Percentiles rank a stretch among this genome's conserved stretches.
phyloP scores from a whole-genome alignment of 2,113 vertebrate species.

The Anoplopoma fimbria region DNA sequence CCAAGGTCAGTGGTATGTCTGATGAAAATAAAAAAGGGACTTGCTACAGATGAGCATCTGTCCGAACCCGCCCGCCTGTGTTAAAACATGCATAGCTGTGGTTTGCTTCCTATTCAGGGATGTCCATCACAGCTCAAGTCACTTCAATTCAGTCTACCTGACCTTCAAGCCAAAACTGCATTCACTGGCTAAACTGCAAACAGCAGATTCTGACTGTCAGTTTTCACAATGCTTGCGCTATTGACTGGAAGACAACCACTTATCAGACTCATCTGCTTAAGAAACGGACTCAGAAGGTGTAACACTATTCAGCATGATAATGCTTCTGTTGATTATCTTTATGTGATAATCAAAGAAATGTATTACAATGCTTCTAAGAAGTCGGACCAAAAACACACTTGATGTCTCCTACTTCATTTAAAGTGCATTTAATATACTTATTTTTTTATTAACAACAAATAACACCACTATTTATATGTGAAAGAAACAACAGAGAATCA shows the following conservation, averaged over 20 bases:
- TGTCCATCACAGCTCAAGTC: constrained; percentile 28
- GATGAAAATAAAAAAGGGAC: constrained; percentile 22
- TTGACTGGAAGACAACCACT: no score
- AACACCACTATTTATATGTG: background rate
- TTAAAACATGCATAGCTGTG: constrained; percentile 21
- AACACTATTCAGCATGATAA: background rate
- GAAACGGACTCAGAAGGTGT: background rate
- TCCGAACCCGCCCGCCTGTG: background rate
- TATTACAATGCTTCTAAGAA: background rate
- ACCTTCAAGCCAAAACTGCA: constrained; percentile 29
- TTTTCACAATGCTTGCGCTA: background rate
- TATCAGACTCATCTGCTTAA: background rate
- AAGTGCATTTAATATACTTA: background rate
- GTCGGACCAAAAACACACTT: background rate
- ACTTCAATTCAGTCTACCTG: constrained; percentile 12
- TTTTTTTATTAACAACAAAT: background rate
- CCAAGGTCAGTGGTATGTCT: constrained; percentile 44
- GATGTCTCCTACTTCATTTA: background rate
- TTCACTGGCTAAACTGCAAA: constrained; percentile 9
- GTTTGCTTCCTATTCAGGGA: constrained; percentile 12
- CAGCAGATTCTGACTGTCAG: background rate
- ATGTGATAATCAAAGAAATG: background rate
- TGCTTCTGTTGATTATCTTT: background rate
- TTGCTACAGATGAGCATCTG: background rate
- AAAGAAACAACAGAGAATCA: no score